Evolutionary conservation across 2,113 vertebrate genomes (phyloP), one percentile per base, ranked within the genome.

Genomic region (Sterna hirundo): DNA sequence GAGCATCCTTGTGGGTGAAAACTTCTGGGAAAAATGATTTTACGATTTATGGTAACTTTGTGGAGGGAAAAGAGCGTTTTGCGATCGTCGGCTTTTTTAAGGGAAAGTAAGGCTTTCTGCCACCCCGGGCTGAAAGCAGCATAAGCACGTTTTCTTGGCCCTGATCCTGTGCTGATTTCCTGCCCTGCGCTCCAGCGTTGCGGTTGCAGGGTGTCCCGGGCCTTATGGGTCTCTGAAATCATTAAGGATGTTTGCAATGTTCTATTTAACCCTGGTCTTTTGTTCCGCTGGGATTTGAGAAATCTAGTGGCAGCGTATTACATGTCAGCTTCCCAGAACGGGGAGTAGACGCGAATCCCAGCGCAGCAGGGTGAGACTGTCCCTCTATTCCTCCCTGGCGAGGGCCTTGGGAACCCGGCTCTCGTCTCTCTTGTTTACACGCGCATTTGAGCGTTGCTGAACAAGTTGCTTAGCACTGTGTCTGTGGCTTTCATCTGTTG

Each of bases 401-500:
- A 83, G 78, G 62, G 91, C 84, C 62, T 66, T 54, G 84, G 91
- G 75, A 97, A 75, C 42, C 58, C 70, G 88, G 2, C 51, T 80
- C 70, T 23, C 12, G 13, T 77, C 75, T 80, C 78, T 85, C 74
- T 82, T 96, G 94, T 96, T 97, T 95, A 94, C 94, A 66, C 8
- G 70, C 0, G 13, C 80, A n/a, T 88, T 80, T 15, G 89, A 93
- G 87, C 86, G 0, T 36, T 91, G 84, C 94, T 54, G 91, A 93
- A 89, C 84, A 87, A 93, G 89, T 94, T 66, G 94, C 94, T 95
- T 97, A 80, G 96, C 84, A 30, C 94, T 36, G 34, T 92, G 86
- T 91, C 96, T 91, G 94, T 91, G 92, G 81, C 96, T 96, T 85
- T 95, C 94, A 77, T 95, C 89, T 84, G 95, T 44, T 92, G 92